Evolutionary conservation across 1,140 invertebrate species (phyloP).

Genomic region (Chrysoperla carnea): DNA sequence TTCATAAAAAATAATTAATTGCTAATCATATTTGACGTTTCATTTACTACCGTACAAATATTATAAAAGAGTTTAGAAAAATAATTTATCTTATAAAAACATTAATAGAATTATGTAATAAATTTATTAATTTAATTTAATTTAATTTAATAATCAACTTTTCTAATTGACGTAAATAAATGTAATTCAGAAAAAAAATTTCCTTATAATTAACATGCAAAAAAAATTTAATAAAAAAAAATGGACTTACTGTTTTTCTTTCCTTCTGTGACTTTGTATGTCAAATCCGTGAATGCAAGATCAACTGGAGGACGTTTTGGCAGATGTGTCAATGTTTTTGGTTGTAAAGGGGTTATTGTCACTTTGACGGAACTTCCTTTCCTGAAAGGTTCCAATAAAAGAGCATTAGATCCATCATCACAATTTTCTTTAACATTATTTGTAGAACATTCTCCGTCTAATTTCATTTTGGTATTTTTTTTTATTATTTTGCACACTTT

Average conservation of each 20-base stretch:
- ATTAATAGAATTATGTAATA: too few species aligned
- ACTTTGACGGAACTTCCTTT: conserved; percentile 25
- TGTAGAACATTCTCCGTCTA: background rate
- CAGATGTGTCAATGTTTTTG: conserved; percentile 63
- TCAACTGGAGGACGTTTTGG: conserved; percentile 73
- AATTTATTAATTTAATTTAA: too few species aligned
- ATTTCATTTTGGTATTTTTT: background rate
- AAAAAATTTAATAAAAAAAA: background rate
- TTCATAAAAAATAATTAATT: too few species aligned
- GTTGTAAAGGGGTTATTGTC: conserved; percentile 44
- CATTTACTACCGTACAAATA: too few species aligned
- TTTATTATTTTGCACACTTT: background rate
- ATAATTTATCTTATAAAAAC: too few species aligned
- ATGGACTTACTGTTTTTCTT: conserved; percentile 64
- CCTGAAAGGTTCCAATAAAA: conserved; percentile 27
- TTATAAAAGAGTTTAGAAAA: too few species aligned
- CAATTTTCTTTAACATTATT: conserved; percentile 14
- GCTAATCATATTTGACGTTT: too few species aligned
- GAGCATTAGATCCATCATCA: conserved; percentile 23
- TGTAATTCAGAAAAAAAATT: too few species aligned
- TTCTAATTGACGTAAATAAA: too few species aligned
- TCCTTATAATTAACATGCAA: too few species aligned
- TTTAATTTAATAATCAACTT: too few species aligned
- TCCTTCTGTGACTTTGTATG: conserved; percentile 69
- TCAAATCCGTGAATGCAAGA: conserved; percentile 67